Conservation (phyloP, 2,113 vertebrate genomes). For the Apodemus speciosus region DNA sequence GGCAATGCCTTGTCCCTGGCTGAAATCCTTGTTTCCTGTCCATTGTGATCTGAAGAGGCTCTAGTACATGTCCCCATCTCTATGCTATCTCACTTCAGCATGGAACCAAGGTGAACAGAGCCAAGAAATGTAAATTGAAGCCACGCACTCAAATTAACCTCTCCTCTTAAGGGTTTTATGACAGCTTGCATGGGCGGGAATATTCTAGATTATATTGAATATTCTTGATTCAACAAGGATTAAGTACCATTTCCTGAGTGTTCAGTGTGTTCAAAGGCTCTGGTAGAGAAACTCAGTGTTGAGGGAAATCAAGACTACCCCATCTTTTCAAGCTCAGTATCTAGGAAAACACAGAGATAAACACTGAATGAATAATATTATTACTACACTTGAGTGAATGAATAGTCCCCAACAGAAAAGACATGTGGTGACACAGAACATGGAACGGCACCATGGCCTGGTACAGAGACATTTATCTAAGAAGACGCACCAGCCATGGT, state of each 20-base stretch:
- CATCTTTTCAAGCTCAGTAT: not conserved
- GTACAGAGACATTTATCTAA: not conserved
- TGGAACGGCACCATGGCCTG: not conserved
- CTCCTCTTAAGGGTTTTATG: not conserved
- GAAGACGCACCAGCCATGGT: not conserved
- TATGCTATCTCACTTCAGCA: not conserved
- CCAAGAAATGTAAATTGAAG: not conserved
- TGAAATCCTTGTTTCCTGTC: not conserved
- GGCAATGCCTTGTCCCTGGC: not conserved
- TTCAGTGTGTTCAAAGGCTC: not conserved
- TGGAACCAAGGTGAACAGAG: not conserved
- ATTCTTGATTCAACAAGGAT: not conserved
- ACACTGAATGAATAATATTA: not conserved
- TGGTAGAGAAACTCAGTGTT: not conserved
- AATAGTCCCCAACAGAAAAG: not conserved
- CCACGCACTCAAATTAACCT: not conserved
- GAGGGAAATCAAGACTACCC: not conserved
- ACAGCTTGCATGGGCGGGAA: not conserved
- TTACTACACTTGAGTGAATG: not conserved
- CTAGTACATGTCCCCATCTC: not conserved
- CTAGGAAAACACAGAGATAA: not conserved
- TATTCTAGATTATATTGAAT: not conserved
- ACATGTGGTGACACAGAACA: not conserved
- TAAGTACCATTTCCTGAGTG: not conserved
- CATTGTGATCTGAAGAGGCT: not conserved